phyloP scores from a whole-genome alignment of 2,113 vertebrate genomes.

The Sinosuthora webbiana region DNA sequence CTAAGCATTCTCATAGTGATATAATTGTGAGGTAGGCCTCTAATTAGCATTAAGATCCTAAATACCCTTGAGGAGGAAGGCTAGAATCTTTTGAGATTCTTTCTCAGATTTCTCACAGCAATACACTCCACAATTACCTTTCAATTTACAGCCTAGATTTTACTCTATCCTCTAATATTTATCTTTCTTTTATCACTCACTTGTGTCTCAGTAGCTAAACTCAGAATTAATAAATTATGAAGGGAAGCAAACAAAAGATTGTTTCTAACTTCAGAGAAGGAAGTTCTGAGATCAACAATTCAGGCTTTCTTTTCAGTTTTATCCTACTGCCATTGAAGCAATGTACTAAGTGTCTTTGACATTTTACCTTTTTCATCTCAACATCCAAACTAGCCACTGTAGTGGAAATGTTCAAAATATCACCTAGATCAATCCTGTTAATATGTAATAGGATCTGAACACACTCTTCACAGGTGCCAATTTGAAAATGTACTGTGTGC shows the following conservation, averaged over 20 bases:
- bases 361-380: conserved; percentile 56
- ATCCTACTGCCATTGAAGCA: background rate
- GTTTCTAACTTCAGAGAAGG: conserved; percentile 4
- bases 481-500: conserved; percentile 23
- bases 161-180: background rate
- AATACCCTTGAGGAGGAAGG: background rate
- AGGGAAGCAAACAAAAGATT: background rate
- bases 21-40: background rate
- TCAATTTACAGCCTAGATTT: background rate
- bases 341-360: conserved; percentile 9
- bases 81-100: background rate
- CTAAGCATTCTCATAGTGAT: background rate
- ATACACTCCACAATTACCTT: background rate
- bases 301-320: background rate
- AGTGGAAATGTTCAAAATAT: conserved; percentile 43
- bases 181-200: background rate
- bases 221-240: conserved; percentile 27
- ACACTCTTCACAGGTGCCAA: conserved; percentile 9
- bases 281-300: conserved; percentile 1
- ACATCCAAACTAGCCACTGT: conserved; percentile 30
- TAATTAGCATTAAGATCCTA: background rate
- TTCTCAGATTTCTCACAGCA: background rate
- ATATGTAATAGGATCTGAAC: conserved; percentile 39
- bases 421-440: conserved; percentile 45
- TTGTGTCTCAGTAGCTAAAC: background rate